Evolutionary conservation across 2,888 invertebrate genomes (phyloP).

Genomic region (Zele albiditarsus): DNA sequence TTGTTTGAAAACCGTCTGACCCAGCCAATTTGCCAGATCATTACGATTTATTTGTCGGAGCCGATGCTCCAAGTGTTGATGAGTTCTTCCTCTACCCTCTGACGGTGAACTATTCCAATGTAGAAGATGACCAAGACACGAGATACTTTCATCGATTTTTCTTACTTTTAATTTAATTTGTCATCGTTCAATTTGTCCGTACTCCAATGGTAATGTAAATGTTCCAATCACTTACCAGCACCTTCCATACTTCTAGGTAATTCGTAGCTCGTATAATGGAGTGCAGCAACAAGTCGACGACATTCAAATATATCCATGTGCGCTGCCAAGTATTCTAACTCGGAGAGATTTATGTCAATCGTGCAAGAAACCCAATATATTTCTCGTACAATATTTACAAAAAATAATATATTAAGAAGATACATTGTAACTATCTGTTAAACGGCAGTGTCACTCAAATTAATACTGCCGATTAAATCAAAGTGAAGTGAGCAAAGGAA

Average conservation of each 20-base stretch:
- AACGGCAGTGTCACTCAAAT: not conserved
- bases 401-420: not conserved
- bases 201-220: slow-evolving; percentile 9
- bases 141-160: slow-evolving; percentile 73
- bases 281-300: slow-evolving; percentile 75
- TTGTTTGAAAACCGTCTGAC: slow-evolving; percentile 75
- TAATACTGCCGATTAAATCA: not conserved
- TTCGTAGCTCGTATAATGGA: slow-evolving; percentile 75
- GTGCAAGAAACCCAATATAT: slow-evolving; percentile 46
- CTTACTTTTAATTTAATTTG: slow-evolving; percentile 61
- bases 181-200: not conserved
- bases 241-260: slow-evolving; percentile 71
- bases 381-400: slow-evolving; percentile 28
- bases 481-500: slow-evolving; percentile 35
- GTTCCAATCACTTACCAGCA: slow-evolving; percentile 67
- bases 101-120: slow-evolving; percentile 75
- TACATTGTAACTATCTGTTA: not conserved
- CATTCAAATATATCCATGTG: slow-evolving; percentile 77
- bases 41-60: slow-evolving; percentile 76
- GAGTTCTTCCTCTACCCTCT: slow-evolving; percentile 77
- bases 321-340: slow-evolving; percentile 75
- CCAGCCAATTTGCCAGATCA: slow-evolving; percentile 79
- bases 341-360: slow-evolving; percentile 66
- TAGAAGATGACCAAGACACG: slow-evolving; percentile 76
- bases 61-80: slow-evolving; percentile 75